Conservation (phyloP, 2,888 invertebrate species). For the Nymphalis c-album region DNA sequence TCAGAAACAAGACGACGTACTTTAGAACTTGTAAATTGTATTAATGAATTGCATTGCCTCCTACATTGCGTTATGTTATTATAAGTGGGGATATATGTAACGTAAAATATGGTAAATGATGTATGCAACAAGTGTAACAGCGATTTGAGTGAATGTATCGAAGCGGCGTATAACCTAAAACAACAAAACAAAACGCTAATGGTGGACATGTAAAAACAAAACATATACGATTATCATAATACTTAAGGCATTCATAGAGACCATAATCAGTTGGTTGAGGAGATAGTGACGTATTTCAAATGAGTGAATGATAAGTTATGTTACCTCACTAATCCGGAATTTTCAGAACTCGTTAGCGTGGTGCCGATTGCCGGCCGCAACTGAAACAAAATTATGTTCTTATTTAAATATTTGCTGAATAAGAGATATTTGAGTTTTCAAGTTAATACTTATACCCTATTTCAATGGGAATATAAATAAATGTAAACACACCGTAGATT, state of each 20-base stretch:
- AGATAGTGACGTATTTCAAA: background rate
- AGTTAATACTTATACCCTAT: too few relatives aligned
- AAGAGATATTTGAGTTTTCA: background rate
- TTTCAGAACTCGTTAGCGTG: conserved; percentile 77
- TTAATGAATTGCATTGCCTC: conserved; percentile 50
- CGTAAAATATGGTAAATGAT: conserved; percentile 59
- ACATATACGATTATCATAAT: background rate
- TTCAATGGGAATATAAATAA: too few relatives aligned
- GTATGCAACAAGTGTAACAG: conserved; percentile 59
- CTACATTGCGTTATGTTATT: conserved; percentile 55
- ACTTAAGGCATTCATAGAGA: background rate
- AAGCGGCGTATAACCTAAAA: conserved; percentile 78
- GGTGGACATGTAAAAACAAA: conserved; percentile 11
- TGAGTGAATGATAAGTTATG: background rate
- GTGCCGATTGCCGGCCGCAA: conserved; percentile 77
- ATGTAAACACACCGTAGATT: too few relatives aligned
- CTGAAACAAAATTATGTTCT: conserved; percentile 52
- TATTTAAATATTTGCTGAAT: background rate
- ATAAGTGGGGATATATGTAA: conserved; percentile 55
- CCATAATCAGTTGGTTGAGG: background rate
- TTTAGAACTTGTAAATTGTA: conserved; percentile 52
- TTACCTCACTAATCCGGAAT: conserved; percentile 81
- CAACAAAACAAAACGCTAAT: conserved; percentile 54
- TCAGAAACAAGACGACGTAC: conserved; percentile 51
- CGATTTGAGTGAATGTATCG: conserved; percentile 61